Evolutionary conservation across 37 sponge, comb jelly and placozoan genomes (phyloP).

Genomic region (Axinella damicornis): DNA sequence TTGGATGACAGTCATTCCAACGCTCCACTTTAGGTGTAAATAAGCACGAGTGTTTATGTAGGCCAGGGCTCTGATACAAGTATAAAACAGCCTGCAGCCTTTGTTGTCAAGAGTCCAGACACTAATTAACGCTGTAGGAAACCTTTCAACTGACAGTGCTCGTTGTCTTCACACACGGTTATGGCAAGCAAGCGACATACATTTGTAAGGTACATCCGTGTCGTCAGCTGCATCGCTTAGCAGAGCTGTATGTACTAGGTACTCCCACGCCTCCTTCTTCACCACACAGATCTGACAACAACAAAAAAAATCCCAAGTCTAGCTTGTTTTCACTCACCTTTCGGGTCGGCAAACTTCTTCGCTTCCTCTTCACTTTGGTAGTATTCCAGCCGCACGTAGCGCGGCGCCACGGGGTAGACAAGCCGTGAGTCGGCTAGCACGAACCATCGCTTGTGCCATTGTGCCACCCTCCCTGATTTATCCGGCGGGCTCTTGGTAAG

Average conservation of each 20-base stretch:
- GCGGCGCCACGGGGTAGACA: constrained; percentile 72
- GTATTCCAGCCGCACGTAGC: constrained; percentile 80
- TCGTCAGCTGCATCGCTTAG: too few species aligned
- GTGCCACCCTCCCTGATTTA: constrained; percentile 15
- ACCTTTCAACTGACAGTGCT: too few species aligned
- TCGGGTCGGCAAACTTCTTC: constrained; percentile 53
- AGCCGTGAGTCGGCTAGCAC: constrained; percentile 69
- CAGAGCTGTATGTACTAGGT: too few species aligned
- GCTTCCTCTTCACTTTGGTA: constrained; percentile 67
- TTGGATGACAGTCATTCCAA: neutral
- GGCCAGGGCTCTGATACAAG: neutral
- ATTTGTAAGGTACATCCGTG: too few species aligned
- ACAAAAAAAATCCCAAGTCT: neutral
- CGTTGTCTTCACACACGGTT: too few species aligned
- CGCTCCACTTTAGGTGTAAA: neutral
- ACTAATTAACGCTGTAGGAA: too few species aligned
- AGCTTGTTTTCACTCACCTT: constrained; percentile 36
- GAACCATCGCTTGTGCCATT: constrained; percentile 78
- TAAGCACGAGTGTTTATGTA: neutral
- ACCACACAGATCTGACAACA: neutral
- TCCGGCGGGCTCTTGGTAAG: constrained; percentile 81
- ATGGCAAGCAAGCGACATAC: too few species aligned
- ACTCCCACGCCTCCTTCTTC: neutral
- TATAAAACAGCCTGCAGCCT: too few species aligned
- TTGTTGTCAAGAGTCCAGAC: too few species aligned